These are phyloP conservation scores for Hirudo medicinalis DNA, from an alignment of 1,140 invertebrate species.

Conservation along the genomic window DNA sequence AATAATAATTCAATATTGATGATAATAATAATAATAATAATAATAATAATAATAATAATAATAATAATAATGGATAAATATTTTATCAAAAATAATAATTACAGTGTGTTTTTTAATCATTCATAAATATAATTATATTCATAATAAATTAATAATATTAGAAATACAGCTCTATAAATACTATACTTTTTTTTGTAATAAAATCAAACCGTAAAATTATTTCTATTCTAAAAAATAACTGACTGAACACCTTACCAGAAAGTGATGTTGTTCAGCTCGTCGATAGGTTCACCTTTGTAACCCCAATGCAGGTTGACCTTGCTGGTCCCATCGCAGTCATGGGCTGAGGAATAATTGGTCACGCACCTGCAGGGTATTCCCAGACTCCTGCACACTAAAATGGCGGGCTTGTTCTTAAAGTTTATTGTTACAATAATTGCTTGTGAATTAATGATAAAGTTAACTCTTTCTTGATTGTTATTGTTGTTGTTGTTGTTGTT, in stretches of 20 bases:
- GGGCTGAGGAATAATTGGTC: slow-evolving; percentile 67
- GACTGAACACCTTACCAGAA: slow-evolving; percentile 49
- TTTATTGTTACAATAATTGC: background rate
- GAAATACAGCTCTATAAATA: too few species aligned
- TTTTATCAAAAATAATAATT: background rate
- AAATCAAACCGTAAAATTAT: too few species aligned
- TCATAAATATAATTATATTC: background rate
- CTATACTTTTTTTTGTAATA: too few species aligned
- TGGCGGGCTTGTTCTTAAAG: background rate
- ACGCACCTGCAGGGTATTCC: slow-evolving; percentile 35
- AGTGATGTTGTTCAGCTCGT: slow-evolving; percentile 67
- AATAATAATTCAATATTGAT: background rate
- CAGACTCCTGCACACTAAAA: slow-evolving; percentile 31
- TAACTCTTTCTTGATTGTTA: too few species aligned
- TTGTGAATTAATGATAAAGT: background rate
- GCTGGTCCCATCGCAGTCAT: slow-evolving; percentile 74
- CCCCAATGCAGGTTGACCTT: slow-evolving; percentile 80
- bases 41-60: slow-evolving; percentile 5
- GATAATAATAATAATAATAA: background rate
- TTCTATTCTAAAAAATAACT: background rate
- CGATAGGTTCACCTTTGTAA: slow-evolving; percentile 54
- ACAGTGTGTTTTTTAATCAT: too few species aligned
- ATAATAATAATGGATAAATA: background rate
- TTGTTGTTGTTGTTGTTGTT: too few species aligned
- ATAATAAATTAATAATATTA: background rate